Evolutionary conservation across 2,113 vertebrate species (phyloP), one percentile per base, ranked within the genome.

Genomic region (Ariopsis seemanni): DNA sequence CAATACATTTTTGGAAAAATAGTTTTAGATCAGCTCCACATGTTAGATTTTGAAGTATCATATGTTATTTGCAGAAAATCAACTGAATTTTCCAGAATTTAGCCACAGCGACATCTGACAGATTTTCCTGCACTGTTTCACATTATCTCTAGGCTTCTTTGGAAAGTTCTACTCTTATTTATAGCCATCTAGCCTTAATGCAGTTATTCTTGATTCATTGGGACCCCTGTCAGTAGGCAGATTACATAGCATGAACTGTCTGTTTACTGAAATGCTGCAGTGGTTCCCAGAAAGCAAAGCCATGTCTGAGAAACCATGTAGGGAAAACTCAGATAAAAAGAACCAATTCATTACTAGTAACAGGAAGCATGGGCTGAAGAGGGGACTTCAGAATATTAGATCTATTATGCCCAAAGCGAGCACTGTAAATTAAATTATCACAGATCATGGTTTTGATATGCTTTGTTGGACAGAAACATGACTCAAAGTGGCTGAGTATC

Each of bases 361-460:
- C 25, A 55, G 25, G n/a, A 78, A 78, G 75, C 75, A 27, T 8
- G 1, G 75, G 75, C 72, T 50, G 10, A 75, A 75, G 72, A 42
- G 4, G n/a, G 15, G n/a, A 30, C 34, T 82, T 60, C 20, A 2
- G 57, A 63, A 82, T 82, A 82, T 63, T 82, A 11, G 34, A 14
- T 82, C 34, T 63, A 65, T 82, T 62, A 63, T 82, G 58, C 80
- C 20, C 30, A 42, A 82, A 63, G 58, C 20, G 20, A 60, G 60
- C 5, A 82, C 20, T 48, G n/a, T 55, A 82, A 63, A 82, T 82
- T 82, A 65, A 63, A 62, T 82, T 14, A 82, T 63, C 58, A 25
- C 34, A 82, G 34, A 63, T 82, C 30, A 50, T 82, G 11, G 60
- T n/a, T 60, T 60, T 81, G 79, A 82, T 82, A 12, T 82, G 8